Base-by-base conservation (phyloP, 2,888 invertebrate species). In the Diaphora mendica region DNA sequence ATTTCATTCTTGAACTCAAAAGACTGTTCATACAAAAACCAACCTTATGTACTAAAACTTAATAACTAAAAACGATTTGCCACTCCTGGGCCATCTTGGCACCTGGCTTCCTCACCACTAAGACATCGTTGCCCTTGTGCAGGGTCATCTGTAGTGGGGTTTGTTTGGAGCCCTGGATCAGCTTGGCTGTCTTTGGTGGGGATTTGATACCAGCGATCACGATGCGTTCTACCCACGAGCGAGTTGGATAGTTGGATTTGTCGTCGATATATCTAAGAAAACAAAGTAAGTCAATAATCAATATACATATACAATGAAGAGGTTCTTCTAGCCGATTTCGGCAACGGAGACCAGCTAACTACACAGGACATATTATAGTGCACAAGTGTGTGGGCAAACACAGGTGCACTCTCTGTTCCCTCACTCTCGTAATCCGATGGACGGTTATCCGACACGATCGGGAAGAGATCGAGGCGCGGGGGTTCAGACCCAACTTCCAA, bases 161-260 rank as follows among this genome's bases (percentile, higher is more conserved):
- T 75, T 94, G 95, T 64, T 96, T 96, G 68, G 96, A 96, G 69
- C 94, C 97, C 95, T 94, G 87, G 1, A 84, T 83, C 0, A 97
- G 89, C 65, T 96, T 96, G 2, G 98, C 98, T 13, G 96, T 96
- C 77, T 96, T 97, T 0, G 99, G 97, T 17, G 96, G 96, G 15
- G 96, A 93, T 17, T 97, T 96, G 81, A 98, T 96, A 55, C 99
- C 99, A 33, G 98, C 96, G 76, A 99, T 97, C 0, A 99, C 97
- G 5, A 99, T 97, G 75, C 98, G 97, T 91, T 99, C 99, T 69
- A 99, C 94, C 99, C 99, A 99, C 35, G 98, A 97, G 71, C 97
- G 96, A 0, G 98, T 98, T 8, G 97, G 96, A 90, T 97, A 99
- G 30, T 94, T 96, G 0, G 97, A 97, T 79, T 96, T 94, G 67